Percentiles rank a stretch among this genome's conserved stretches.
Conservation (phyloP, 1,140 invertebrate genomes). For the Atta texana region DNA sequence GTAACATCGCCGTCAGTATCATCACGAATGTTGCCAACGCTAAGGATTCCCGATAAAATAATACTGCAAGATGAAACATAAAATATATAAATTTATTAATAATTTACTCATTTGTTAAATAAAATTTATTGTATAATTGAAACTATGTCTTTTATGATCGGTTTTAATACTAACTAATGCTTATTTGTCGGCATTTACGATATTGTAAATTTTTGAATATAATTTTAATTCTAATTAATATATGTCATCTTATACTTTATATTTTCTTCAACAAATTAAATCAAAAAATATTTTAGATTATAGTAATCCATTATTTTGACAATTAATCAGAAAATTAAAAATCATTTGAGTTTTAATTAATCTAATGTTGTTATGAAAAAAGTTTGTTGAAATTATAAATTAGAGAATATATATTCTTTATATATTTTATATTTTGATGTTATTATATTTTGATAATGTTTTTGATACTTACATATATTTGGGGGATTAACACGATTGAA, state of each 20-base stretch:
- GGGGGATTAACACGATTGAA: conserved; percentile 80
- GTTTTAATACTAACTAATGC: too few relatives aligned
- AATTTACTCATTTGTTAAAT: too few relatives aligned
- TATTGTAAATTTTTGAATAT: too few relatives aligned
- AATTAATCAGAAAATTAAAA: background rate
- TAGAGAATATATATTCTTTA: conserved; percentile 1
- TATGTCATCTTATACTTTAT: too few relatives aligned
- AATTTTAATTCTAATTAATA: too few relatives aligned
- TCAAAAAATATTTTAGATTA: too few relatives aligned
- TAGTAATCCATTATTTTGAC: too few relatives aligned
- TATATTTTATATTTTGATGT: background rate
- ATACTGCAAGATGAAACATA: conserved; percentile 74
- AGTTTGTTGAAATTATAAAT: background rate
- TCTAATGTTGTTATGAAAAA: background rate
- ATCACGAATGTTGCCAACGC: conserved; percentile 84
- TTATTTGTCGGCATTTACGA: too few relatives aligned
- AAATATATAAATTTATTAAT: background rate
- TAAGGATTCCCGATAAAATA: conserved; percentile 85
- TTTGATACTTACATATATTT: conserved; percentile 77
- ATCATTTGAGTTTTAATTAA: too few relatives aligned
- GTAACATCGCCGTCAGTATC: conserved; percentile 82
- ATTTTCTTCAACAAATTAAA: too few relatives aligned
- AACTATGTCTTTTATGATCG: too few relatives aligned
- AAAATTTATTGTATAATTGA: too few relatives aligned
- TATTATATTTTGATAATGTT: background rate